Conservation (phyloP, 2,797 vertebrate genomes). For the Muscicapa striata region DNA sequence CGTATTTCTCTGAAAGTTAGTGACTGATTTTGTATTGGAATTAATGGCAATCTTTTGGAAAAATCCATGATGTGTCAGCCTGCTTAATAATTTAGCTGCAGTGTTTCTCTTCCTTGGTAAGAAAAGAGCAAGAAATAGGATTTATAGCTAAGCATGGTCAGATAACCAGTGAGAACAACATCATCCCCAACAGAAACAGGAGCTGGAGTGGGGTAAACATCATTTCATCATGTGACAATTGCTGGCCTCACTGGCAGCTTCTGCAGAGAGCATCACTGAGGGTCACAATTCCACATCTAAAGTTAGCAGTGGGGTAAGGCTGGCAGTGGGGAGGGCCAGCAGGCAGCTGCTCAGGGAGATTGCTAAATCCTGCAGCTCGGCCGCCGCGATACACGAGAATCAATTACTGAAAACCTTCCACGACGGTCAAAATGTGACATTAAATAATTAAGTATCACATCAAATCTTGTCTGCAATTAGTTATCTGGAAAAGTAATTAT, state of each 20-base stretch:
- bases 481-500: slow-evolving; percentile 77
- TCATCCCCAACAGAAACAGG: not conserved
- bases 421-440: slow-evolving; percentile 66
- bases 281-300: slow-evolving; percentile 62
- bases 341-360: slow-evolving; percentile 44
- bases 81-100: not conserved
- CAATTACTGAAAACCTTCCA: slow-evolving; percentile 73
- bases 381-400: slow-evolving; percentile 60
- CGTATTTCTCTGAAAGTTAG: not conserved
- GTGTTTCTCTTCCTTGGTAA: not conserved
- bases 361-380: not conserved
- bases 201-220: not conserved
- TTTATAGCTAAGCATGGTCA: not conserved
- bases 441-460: slow-evolving; percentile 76
- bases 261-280: slow-evolving; percentile 27
- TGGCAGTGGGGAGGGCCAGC: slow-evolving; percentile 36
- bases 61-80: not conserved
- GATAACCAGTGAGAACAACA: not conserved
- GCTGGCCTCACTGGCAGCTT: not conserved
- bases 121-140: not conserved
- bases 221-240: not conserved
- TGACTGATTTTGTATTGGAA: not conserved
- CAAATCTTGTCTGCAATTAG: slow-evolving; percentile 68
- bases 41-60: not conserved
- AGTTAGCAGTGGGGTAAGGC: slow-evolving; percentile 64